These are phyloP conservation scores for Thalassarche chlororhynchos DNA, from an alignment of 2,113 vertebrate species.

Conservation along the genomic window DNA sequence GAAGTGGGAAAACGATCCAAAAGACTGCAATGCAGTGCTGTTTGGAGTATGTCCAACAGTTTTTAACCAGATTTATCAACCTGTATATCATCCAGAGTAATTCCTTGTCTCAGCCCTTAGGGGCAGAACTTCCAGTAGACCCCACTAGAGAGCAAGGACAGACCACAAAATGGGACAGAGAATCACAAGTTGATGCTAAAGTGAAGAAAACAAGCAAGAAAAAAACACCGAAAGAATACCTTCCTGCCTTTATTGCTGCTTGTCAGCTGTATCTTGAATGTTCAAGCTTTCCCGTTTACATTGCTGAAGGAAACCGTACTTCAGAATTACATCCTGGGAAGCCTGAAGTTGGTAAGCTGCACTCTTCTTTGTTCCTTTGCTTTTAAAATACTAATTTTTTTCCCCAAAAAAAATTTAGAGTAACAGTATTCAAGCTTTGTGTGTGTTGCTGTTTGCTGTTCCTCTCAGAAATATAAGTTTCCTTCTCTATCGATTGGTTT, in stretches of 20 bases:
- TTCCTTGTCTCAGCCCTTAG: constrained; percentile 55
- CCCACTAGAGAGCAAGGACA: constrained; percentile 55
- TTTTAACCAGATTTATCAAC: constrained; percentile 90
- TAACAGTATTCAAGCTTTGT: not conserved
- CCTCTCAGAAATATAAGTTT: not conserved
- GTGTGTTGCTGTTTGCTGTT: not conserved
- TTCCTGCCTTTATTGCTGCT: constrained; percentile 91
- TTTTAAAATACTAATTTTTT: not conserved
- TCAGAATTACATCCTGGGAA: constrained; percentile 83
- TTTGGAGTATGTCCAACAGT: constrained; percentile 94
- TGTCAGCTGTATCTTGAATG: constrained; percentile 98
- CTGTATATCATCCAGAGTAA: constrained; percentile 84
- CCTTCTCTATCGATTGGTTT: not conserved
- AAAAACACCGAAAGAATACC: constrained; percentile 81
- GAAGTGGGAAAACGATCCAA: constrained; percentile 80
- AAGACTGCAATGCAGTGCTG: constrained; percentile 98
- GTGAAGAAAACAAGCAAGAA: constrained; percentile 63
- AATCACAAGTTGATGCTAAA: constrained; percentile 61
- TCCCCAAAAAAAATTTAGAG: not conserved
- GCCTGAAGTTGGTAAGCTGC: constrained; percentile 76
- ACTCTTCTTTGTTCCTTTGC: not conserved
- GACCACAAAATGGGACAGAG: constrained; percentile 67
- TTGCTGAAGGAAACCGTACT: constrained; percentile 92
- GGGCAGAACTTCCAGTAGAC: constrained; percentile 65
- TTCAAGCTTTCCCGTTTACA: constrained; percentile 97